phyloP scores from a whole-genome alignment of 2,888 invertebrate genomes.

The Hoplodrina blanda region DNA sequence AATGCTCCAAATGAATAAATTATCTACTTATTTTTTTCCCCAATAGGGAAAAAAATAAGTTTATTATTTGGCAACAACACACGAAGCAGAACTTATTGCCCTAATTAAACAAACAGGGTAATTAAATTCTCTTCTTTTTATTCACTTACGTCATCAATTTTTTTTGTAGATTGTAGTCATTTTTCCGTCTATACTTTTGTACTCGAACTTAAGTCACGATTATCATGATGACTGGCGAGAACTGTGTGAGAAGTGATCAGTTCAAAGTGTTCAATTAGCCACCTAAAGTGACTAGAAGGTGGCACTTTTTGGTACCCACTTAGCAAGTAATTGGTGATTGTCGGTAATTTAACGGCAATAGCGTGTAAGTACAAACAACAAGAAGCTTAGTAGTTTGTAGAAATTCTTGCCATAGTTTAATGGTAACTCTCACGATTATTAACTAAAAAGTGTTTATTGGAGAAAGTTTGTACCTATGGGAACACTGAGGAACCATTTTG shows the following conservation, averaged over 20 bases:
- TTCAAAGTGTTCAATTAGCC: conserved; percentile 52
- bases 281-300: conserved; percentile 50
- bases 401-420: conserved; percentile 27
- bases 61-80: not conserved
- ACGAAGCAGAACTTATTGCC: not conserved
- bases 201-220: conserved; percentile 26
- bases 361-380: conserved; percentile 36
- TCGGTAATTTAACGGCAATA: conserved; percentile 44
- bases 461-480: conserved; percentile 10
- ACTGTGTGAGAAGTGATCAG: conserved; percentile 45
- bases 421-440: conserved; percentile 42
- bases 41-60: not conserved
- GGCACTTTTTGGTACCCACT: conserved; percentile 54
- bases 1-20: not conserved
- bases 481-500: conserved; percentile 1
- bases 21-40: no score
- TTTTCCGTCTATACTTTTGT: not conserved
- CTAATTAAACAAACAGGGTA: conserved; percentile 8
- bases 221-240: conserved; percentile 40
- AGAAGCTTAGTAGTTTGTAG: conserved; percentile 18
- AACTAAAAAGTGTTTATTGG: conserved; percentile 26
- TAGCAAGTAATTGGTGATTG: conserved; percentile 53
- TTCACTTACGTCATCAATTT: not conserved
- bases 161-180: not conserved
- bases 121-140: conserved; percentile 16